Evolutionary conservation across 2,113 vertebrate genomes (phyloP).

Genomic region (Centrocercus urophasianus): DNA sequence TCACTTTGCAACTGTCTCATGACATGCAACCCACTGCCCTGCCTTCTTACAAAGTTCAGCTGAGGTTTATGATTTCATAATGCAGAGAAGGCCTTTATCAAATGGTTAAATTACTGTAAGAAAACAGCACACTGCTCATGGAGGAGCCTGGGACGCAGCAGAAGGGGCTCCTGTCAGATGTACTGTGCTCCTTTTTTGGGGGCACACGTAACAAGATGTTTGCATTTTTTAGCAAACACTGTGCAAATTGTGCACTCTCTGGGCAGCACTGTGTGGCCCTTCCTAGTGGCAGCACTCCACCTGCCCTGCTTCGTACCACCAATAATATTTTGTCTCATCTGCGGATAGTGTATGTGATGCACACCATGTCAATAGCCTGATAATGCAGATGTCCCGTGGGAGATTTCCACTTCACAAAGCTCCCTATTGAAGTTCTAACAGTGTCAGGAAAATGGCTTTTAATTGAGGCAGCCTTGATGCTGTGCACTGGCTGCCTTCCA

Average conservation of each 20-base stretch:
- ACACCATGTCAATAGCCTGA: slow-evolving; percentile 12
- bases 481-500: slow-evolving; percentile 34
- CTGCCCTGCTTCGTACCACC: background rate
- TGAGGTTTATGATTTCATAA: background rate
- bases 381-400: slow-evolving; percentile 23
- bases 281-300: background rate
- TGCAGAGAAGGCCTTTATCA: background rate
- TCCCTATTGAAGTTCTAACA: slow-evolving; percentile 56
- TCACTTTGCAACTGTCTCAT: background rate
- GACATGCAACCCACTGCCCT: background rate
- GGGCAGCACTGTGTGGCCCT: background rate
- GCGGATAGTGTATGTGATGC: background rate
- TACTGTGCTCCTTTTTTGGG: background rate
- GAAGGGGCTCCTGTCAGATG: background rate
- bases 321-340: slow-evolving; percentile 45
- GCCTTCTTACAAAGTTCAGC: background rate
- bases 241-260: background rate
- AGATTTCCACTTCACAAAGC: slow-evolving; percentile 46
- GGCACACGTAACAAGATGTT: background rate
- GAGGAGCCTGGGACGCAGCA: background rate
- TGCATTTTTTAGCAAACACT: background rate
- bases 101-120: background rate
- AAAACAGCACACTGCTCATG: background rate
- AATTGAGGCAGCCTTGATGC: slow-evolving; percentile 52
- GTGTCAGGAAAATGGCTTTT: slow-evolving; percentile 62